These are phyloP conservation scores for Polydrusus cervinus DNA, from an alignment of 2,888 invertebrate species.

Conservation along the genomic window DNA sequence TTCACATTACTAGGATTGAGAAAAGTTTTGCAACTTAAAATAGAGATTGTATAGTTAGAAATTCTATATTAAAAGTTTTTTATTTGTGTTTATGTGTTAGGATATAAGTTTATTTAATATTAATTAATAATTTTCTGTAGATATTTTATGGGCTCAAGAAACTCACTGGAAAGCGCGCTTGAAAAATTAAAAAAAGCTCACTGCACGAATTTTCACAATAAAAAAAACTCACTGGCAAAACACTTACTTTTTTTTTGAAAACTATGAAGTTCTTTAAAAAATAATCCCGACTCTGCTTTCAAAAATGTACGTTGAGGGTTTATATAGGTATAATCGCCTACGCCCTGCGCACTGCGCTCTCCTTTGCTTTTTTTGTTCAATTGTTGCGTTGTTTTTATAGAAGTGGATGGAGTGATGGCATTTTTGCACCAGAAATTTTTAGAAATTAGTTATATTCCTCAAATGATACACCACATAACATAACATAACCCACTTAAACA, in stretches of 20 bases:
- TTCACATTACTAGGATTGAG: not conserved
- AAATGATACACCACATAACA: too few relatives aligned
- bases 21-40: not conserved
- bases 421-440: conserved; percentile 2
- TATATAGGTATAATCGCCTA: conserved; percentile 49
- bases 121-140: not conserved
- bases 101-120: not conserved
- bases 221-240: not conserved
- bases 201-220: conserved; percentile 32
- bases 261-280: conserved; percentile 34
- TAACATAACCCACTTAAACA: too few relatives aligned
- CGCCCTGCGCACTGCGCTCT: conserved; percentile 43
- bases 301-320: conserved; percentile 47
- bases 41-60: not conserved
- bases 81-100: too few relatives aligned
- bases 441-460: too few relatives aligned
- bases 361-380: conserved; percentile 36
- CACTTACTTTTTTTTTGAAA: conserved; percentile 22
- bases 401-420: conserved; percentile 14
- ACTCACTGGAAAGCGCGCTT: not conserved
- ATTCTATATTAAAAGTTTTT: not conserved
- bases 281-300: conserved; percentile 42
- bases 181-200: conserved; percentile 21
- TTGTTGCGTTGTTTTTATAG: conserved; percentile 25
- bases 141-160: not conserved